Evolutionary conservation across 2,113 vertebrate species (phyloP).

Genomic region (Spea bombifrons): DNA sequence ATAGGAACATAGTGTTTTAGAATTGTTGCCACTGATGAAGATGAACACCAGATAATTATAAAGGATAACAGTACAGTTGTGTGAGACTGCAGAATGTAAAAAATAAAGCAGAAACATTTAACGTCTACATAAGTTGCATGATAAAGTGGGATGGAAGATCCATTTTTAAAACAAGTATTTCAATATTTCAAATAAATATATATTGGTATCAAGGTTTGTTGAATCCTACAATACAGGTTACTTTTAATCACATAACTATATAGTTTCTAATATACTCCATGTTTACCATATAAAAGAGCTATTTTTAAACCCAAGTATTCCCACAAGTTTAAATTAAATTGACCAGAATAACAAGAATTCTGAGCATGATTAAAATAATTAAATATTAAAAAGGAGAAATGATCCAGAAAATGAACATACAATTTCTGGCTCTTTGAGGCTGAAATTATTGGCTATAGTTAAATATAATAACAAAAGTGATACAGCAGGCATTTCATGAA

Average conservation of each 20-base stretch:
- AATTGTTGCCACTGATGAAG: too few relatives aligned
- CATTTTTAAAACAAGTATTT: too few relatives aligned
- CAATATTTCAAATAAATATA: too few relatives aligned
- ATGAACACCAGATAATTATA: too few relatives aligned
- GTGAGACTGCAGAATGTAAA: too few relatives aligned
- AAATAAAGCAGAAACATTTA: too few relatives aligned
- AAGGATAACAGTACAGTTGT: too few relatives aligned
- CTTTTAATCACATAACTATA: too few relatives aligned
- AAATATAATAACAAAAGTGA: conserved; percentile 16
- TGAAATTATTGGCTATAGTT: conserved; percentile 14
- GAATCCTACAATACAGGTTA: too few relatives aligned
- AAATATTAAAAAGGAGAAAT: conserved; percentile 35
- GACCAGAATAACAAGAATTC: conserved; percentile 20
- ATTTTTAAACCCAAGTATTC: conserved; percentile 9
- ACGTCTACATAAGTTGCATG: too few relatives aligned
- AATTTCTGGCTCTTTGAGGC: conserved; percentile 11
- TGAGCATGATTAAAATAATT: conserved; percentile 23
- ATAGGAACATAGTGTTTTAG: too few relatives aligned
- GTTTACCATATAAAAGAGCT: conserved; percentile 15
- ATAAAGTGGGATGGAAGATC: too few relatives aligned
- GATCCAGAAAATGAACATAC: conserved; percentile 17
- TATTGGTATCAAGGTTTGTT: neutral
- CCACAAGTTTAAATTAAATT: conserved; percentile 36
- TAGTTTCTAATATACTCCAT: neutral
- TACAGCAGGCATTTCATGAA: neutral